A percentile compares a stretch with the other conserved stretches of the same genome.
These are phyloP conservation scores for Acleris holmiana DNA, from an alignment of 2,888 invertebrate species.

Conservation along the genomic window DNA sequence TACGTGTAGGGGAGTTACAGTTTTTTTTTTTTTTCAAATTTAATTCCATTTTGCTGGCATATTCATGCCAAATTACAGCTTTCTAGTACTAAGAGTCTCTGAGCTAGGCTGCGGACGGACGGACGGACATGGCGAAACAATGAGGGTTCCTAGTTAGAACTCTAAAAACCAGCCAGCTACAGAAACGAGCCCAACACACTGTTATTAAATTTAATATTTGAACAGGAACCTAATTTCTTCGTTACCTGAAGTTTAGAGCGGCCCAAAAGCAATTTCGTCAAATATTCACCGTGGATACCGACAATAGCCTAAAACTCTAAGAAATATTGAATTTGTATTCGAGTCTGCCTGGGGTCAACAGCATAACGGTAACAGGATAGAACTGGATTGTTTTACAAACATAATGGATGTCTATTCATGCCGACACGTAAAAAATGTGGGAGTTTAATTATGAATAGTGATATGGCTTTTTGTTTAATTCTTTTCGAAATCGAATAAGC, in stretches of 20 bases:
- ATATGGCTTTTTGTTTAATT: no score
- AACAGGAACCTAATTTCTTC: constrained; percentile 15
- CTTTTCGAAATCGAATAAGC: no score
- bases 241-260: constrained; percentile 13
- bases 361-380: constrained; percentile 40
- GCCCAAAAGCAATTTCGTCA: constrained; percentile 18
- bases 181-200: not conserved
- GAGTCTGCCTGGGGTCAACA: constrained; percentile 31
- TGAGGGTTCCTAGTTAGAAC: no score
- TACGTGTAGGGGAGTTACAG: no score
- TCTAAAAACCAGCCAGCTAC: no score
- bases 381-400: constrained; percentile 18
- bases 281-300: constrained; percentile 26
- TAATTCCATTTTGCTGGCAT: no score
- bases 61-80: no score
- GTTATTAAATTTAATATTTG: constrained; percentile 29
- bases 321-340: constrained; percentile 43
- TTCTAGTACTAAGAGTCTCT: no score
- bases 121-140: no score
- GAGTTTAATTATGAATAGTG: not conserved
- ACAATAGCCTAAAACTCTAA: constrained; percentile 33
- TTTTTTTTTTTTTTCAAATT: no score
- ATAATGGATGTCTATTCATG: constrained; percentile 9
- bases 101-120: no score
- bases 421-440: constrained; percentile 8